Base-by-base conservation (phyloP, 2,888 invertebrate species). In the Strigamia maritima region DNA sequence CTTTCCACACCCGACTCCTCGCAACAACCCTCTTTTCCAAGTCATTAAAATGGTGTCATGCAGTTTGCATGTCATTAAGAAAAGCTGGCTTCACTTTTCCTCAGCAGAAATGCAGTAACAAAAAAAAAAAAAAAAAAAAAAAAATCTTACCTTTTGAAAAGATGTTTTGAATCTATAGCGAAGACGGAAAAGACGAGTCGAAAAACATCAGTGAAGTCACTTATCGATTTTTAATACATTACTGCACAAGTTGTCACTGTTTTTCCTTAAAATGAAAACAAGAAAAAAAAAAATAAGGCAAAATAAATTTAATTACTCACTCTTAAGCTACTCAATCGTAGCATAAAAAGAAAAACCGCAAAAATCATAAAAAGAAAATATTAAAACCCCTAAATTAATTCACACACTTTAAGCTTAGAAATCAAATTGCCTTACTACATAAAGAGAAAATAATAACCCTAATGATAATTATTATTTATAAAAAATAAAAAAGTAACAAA, bases 211-310 rank as follows among this genome's bases (percentile, higher is more conserved):
- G 12, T 65, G 22, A 65, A 65, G 60, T 65, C 22, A 19, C 60
- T 65, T 65, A 65, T 65, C 60, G 60, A 65, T 65, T 65, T 65
- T 65, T 65, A 65, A 65, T 65, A 65, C 7, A 24, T 65, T 65
- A 65, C 60, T n/a, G 60, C 22, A 24, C 44, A 44, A 44, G 16
- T 44, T 44, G 44, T 4, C 44, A 44, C 44, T 44, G 44, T 44
- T 44, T 44, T 44, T 44, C 44, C 14, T 44, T 44, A 4, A 14
- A n/a, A n/a, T 7, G 2, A 14, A 44, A 38, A 38, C 6, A 6
- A 38, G 6, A 8, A 38, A 38, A 19, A 24, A 22, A 65, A 24
- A 65, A 65, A 65, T 2, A 24, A 65, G 8, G 22, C 19, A 24
- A 65, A 24, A 12, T 2, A 22, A 65, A 65, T 65, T 65, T 65